These are phyloP conservation scores for Lethocerus indicus DNA, from an alignment of 1,140 invertebrate species.

Conservation along the genomic window DNA sequence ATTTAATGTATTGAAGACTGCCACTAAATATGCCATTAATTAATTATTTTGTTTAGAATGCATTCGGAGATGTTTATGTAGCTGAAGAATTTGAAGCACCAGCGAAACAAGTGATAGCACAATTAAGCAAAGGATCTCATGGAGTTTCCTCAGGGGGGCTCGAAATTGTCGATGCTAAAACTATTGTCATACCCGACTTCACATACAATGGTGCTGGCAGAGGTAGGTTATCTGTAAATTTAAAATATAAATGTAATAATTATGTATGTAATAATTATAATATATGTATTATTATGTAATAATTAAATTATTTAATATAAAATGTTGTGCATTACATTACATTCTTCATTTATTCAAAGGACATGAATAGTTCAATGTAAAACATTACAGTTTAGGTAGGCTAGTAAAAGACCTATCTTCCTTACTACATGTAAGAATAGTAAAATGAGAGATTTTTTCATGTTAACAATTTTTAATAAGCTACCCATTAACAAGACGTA, in stretches of 20 bases:
- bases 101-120: conserved; percentile 45
- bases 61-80: conserved; percentile 79
- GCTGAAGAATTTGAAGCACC: conserved; percentile 86
- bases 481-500: too few species aligned
- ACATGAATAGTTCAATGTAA: background rate
- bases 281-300: background rate
- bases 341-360: background rate
- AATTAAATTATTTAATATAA: background rate
- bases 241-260: background rate
- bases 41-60: conserved; percentile 33
- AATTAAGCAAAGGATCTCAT: conserved; percentile 47
- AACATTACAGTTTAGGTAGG: background rate
- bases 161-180: conserved; percentile 64
- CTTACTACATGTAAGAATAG: too few species aligned
- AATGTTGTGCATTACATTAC: background rate
- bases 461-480: too few species aligned
- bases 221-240: conserved; percentile 26
- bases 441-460: too few species aligned
- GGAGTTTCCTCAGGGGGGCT: conserved; percentile 53
- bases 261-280: too few species aligned
- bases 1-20: too few species aligned
- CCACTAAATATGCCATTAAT: background rate
- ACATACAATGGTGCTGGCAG: conserved; percentile 49
- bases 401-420: too few species aligned
- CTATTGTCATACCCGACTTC: conserved; percentile 55